phyloP scores from a whole-genome alignment of 2,113 vertebrate species.

The Ochotona curzoniae region DNA sequence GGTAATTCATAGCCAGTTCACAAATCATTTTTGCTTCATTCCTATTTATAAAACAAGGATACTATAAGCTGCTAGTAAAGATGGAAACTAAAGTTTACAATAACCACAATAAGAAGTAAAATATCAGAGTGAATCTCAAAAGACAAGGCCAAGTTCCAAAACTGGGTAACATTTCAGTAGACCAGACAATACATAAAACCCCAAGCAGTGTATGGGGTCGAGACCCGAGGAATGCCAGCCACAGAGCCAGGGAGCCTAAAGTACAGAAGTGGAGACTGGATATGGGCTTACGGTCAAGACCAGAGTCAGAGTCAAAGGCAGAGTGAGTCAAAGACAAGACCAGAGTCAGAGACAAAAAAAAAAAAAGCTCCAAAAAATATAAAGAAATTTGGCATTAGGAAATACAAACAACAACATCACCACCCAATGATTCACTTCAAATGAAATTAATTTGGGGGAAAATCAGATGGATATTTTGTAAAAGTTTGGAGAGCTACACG shows the following conservation, averaged over 20 bases:
- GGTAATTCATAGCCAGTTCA: not conserved
- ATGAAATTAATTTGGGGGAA: slow-evolving; percentile 20
- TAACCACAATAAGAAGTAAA: not conserved
- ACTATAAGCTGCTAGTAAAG: not conserved
- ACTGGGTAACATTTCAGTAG: not conserved
- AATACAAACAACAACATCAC: not conserved
- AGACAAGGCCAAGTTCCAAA: slow-evolving; percentile 18
- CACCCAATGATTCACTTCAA: not conserved
- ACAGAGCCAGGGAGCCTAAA: not conserved
- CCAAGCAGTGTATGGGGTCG: not conserved
- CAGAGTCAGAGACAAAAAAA: not conserved
- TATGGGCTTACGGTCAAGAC: not conserved
- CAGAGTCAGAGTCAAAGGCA: not conserved
- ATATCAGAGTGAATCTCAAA: not conserved
- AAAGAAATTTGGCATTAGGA: slow-evolving; percentile 2
- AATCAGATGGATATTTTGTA: not conserved
- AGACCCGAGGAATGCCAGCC: not conserved
- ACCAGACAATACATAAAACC: not conserved
- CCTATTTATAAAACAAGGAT: slow-evolving; percentile 20
- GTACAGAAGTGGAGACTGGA: not conserved
- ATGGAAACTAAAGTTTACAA: not conserved
- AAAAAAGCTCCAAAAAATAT: not conserved
- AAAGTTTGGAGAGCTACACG: not conserved
- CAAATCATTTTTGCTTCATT: slow-evolving; percentile 20
- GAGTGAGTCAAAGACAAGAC: no score